Percentiles rank a stretch among this genome's conserved stretches.
These are phyloP conservation scores for Hemiprocne comata DNA, from an alignment of 2,113 vertebrate species.

Conservation along the genomic window DNA sequence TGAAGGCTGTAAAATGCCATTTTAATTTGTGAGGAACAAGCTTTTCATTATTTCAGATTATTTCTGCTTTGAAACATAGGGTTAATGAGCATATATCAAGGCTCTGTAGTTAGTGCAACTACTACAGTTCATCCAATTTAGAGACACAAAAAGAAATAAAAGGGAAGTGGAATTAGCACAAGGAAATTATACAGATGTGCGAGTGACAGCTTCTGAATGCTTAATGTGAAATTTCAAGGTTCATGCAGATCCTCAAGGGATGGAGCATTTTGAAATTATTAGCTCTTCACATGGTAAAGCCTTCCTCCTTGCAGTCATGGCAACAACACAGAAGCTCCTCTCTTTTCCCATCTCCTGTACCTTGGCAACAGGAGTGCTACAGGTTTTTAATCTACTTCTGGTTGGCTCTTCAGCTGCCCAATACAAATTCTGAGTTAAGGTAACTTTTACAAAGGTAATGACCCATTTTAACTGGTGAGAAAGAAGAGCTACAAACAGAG, in stretches of 20 bases:
- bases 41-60: conserved; percentile 36
- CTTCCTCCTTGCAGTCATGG: conserved; percentile 75
- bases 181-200: conserved; percentile 38
- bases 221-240: conserved; percentile 60
- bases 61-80: conserved; percentile 32
- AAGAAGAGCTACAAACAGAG: neutral
- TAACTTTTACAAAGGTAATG: neutral
- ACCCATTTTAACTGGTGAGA: neutral
- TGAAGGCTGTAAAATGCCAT: conserved; percentile 13
- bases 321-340: conserved; percentile 65
- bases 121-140: conserved; percentile 33
- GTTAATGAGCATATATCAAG: conserved; percentile 18
- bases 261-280: conserved; percentile 57
- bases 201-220: conserved; percentile 50
- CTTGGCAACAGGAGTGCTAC: conserved; percentile 71
- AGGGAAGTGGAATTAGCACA: conserved; percentile 37
- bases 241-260: conserved; percentile 59
- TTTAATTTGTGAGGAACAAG: conserved; percentile 1
- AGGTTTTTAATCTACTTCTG: conserved; percentile 37
- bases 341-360: conserved; percentile 13
- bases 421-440: conserved; percentile 28
- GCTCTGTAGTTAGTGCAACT: neutral
- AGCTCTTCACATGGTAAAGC: conserved; percentile 51
- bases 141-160: conserved; percentile 27
- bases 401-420: conserved; percentile 66